phyloP scores from a whole-genome alignment of 2,888 invertebrate genomes.

The Celastrina argiolus region DNA sequence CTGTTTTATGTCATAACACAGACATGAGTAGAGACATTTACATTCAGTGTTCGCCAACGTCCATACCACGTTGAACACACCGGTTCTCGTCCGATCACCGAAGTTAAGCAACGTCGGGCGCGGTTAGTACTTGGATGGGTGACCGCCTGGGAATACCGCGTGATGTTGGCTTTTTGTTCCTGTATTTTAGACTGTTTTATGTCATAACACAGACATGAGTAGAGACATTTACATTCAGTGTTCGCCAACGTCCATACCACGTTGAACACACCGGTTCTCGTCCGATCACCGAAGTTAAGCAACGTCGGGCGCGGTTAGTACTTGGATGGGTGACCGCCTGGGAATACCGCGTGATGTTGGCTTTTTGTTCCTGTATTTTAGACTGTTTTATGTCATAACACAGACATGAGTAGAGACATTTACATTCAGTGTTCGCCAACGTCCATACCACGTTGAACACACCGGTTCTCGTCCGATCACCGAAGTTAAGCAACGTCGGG shows the following conservation, averaged over 20 bases:
- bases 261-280: constrained; percentile 50
- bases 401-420: not conserved
- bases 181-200: too few species aligned
- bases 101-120: constrained; percentile 50
- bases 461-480: constrained; percentile 41
- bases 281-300: constrained; percentile 53
- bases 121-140: constrained; percentile 59
- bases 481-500: constrained; percentile 48
- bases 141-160: constrained; percentile 45
- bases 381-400: not conserved
- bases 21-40: too few species aligned
- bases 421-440: constrained; percentile 23
- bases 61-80: constrained; percentile 32
- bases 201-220: too few species aligned
- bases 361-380: constrained; percentile 34
- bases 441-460: constrained; percentile 32
- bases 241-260: constrained; percentile 47
- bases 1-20: too few species aligned
- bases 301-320: constrained; percentile 50
- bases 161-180: constrained; percentile 47
- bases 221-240: too few species aligned
- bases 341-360: constrained; percentile 54
- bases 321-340: constrained; percentile 59
- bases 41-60: constrained; percentile 26
- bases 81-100: constrained; percentile 41